A percentile compares a stretch with the other conserved stretches of the same genome.
phyloP scores from a whole-genome alignment of 2,888 invertebrate genomes.

The Eueremaeus valkanovi region DNA sequence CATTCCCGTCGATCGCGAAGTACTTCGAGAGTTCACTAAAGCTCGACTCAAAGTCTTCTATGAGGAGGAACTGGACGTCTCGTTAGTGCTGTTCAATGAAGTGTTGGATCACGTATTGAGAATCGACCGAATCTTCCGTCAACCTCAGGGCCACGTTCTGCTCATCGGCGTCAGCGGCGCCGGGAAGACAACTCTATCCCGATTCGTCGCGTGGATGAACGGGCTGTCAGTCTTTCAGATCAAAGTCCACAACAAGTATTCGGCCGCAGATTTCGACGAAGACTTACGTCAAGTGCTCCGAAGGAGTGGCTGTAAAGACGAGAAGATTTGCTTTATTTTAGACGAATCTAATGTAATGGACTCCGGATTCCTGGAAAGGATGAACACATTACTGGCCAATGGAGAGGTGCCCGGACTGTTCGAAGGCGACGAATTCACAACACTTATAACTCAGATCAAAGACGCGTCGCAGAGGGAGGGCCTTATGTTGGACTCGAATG shows the following conservation, averaged over 20 bases:
- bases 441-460: slow-evolving; percentile 99
- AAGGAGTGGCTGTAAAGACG: slow-evolving; percentile 65
- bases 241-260: slow-evolving; percentile 98
- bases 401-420: slow-evolving; percentile 95
- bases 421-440: slow-evolving; percentile 96
- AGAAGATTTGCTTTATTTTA: slow-evolving; percentile 97
- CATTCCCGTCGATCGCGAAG: slow-evolving; percentile 89
- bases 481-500: slow-evolving; percentile 94
- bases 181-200: slow-evolving; percentile 96
- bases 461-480: slow-evolving; percentile 98
- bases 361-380: slow-evolving; percentile 95
- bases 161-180: slow-evolving; percentile 98
- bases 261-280: slow-evolving; percentile 97
- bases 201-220: slow-evolving; percentile 99
- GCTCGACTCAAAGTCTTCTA: slow-evolving; percentile 97
- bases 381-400: slow-evolving; percentile 97
- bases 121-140: slow-evolving; percentile 98
- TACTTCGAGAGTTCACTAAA: slow-evolving; percentile 91
- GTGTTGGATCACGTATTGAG: slow-evolving; percentile 96
- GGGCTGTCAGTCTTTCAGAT: slow-evolving; percentile 98
- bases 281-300: slow-evolving; percentile 70
- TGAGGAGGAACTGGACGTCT: slow-evolving; percentile 98
- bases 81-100: slow-evolving; percentile 95
- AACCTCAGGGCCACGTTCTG: slow-evolving; percentile 95
- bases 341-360: slow-evolving; percentile 99